Conservation (phyloP, 2,797 vertebrate species). For the Caiman crocodilus region DNA sequence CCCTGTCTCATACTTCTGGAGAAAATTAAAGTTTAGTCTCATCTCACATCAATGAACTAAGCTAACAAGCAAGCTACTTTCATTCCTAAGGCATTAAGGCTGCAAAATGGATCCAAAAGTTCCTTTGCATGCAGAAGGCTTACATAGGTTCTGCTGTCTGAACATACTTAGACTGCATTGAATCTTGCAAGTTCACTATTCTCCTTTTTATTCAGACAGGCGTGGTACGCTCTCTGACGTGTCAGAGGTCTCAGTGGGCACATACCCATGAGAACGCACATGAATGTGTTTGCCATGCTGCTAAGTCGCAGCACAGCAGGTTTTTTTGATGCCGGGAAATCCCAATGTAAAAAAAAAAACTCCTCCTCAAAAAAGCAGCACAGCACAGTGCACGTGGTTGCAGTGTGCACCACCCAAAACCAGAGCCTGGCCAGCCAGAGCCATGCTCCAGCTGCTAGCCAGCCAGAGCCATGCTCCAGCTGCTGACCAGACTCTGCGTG, state of each 20-base stretch:
- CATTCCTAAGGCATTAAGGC: rapidly evolving
- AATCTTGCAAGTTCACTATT: neutral
- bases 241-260: neutral
- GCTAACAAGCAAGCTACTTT: neutral
- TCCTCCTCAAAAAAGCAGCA: too few relatives aligned
- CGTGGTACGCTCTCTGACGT: neutral
- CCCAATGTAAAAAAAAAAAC: neutral
- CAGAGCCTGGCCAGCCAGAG: too few relatives aligned
- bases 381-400: too few relatives aligned
- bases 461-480: too few relatives aligned
- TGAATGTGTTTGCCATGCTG: neutral
- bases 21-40: constrained; percentile 27
- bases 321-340: too few relatives aligned
- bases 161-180: rapidly evolving
- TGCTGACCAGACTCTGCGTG: too few relatives aligned
- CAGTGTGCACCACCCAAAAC: too few relatives aligned
- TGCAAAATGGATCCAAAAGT: neutral
- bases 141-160: neutral
- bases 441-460: too few relatives aligned
- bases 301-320: too few relatives aligned
- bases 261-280: neutral
- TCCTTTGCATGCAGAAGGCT: neutral
- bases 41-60: neutral
- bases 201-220: neutral
- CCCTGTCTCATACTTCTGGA: neutral